Evolutionary conservation across 2,113 vertebrate species (phyloP).

Genomic region (Corythornis vintsioides): DNA sequence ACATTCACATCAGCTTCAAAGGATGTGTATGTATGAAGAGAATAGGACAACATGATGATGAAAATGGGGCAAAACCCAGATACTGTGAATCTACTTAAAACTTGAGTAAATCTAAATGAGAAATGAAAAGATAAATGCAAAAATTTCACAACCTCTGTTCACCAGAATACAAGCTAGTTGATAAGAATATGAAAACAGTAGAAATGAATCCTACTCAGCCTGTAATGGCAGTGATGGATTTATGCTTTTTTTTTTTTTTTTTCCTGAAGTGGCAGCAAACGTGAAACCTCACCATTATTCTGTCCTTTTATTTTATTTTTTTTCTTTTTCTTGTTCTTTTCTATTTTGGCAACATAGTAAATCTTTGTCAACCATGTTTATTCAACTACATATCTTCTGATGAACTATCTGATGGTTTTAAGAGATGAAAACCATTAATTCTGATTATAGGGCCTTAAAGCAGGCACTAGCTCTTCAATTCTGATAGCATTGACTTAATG

Average conservation of each 20-base stretch:
- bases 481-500: not conserved
- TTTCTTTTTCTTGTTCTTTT: not conserved
- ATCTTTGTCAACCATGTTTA: not conserved
- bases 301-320: not conserved
- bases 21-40: not conserved
- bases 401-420: not conserved
- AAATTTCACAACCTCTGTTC: not conserved
- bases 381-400: not conserved
- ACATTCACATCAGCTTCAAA: not conserved
- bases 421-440: conserved; percentile 43
- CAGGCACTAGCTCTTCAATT: not conserved
- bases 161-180: not conserved
- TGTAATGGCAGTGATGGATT: not conserved
- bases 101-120: not conserved
- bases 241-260: not conserved
- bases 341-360: not conserved
- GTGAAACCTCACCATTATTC: not conserved
- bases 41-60: not conserved
- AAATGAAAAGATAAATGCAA: not conserved
- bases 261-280: not conserved
- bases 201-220: not conserved
- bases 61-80: not conserved
- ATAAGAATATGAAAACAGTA: not conserved
- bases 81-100: not conserved
- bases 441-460: not conserved